phyloP scores from a whole-genome alignment of 2,888 invertebrate genomes.

The Eristalis intricaria region DNA sequence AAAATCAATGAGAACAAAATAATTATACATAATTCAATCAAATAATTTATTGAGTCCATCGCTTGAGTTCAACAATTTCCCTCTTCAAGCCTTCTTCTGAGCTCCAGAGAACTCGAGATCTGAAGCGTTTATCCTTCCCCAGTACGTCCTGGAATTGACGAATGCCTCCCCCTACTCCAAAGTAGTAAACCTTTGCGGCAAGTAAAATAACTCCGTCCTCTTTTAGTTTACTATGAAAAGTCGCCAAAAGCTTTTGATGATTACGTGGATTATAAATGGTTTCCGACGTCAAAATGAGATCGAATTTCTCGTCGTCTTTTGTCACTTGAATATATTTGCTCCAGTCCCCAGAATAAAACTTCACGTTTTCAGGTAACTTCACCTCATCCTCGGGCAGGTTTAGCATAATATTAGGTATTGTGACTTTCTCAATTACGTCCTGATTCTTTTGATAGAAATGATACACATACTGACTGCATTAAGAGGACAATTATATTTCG shows the following conservation, averaged over 20 bases:
- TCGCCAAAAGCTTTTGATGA: constrained; percentile 88
- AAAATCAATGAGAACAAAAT: background rate
- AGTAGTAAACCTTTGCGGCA: constrained; percentile 96
- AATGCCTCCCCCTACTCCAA: constrained; percentile 96
- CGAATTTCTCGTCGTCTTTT: constrained; percentile 84
- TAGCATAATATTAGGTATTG: constrained; percentile 90
- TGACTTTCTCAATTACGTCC: constrained; percentile 90
- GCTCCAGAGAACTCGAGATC: constrained; percentile 85
- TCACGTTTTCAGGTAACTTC: constrained; percentile 68
- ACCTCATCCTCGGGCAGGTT: constrained; percentile 82
- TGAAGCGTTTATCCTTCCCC: constrained; percentile 83
- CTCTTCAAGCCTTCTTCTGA: constrained; percentile 82
- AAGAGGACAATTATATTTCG: background rate
- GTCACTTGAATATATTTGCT: constrained; percentile 82
- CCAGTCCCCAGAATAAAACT: constrained; percentile 91
- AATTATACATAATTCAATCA: background rate
- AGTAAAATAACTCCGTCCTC: constrained; percentile 86
- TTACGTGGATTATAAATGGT: constrained; percentile 94
- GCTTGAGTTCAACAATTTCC: constrained; percentile 77
- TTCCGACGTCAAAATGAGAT: constrained; percentile 94
- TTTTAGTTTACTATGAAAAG: constrained; percentile 85
- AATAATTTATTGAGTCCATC: background rate
- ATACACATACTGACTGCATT: background rate
- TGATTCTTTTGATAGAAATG: constrained; percentile 85
- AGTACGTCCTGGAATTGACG: constrained; percentile 88